Evolutionary conservation across 2,113 vertebrate genomes (phyloP), one percentile per base, ranked within the genome.

Genomic region (Grallaria varia): DNA sequence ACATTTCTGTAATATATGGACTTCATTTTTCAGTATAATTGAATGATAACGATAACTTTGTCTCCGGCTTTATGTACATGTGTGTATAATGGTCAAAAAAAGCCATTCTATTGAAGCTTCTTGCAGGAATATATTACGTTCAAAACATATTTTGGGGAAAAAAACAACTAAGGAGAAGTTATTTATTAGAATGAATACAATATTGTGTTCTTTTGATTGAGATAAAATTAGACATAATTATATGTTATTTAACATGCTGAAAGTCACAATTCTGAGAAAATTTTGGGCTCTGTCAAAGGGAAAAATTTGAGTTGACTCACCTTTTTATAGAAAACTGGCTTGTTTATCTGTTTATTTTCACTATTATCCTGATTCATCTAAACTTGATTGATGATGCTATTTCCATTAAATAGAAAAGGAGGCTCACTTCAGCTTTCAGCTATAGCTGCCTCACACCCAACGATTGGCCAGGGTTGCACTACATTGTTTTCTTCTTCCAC

Each of bases 1-100:
- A 64, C 7, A 2, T 21, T 3, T 8, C 5, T 66, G 24, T 6
- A 47, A 33, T 17, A 45, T 8, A 4, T 2, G 4, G 33, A 37
- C 3, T 52, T 76, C 2, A 37, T 37, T 92, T 71, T 82, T 75
- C 35, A 55, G 2, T 49, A 8, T 62, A 49, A 73, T 7, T 33
- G 8, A 72, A 42, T 53, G 14, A 18, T 6, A 24, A 63, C 11
- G 8, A 11, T n/a, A n/a, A 60, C 37, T 84, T 66, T 49, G 8
- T 42, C 35, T 45, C 50, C 35, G 67, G 13, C 6, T 59, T 17
- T 13, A 52, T 25, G 14, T 52, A 39, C 4, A 2, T 18, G 4
- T n/a, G 44, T 69, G 25, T 23, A 35, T 28, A 56, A 6, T 49
- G 23, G 11, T 69, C 11, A 59, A 37, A 33, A 74, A 71, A 73